phyloP scores from a whole-genome alignment of 2,113 vertebrate species.

The Pseudorectes ferrugineus region DNA sequence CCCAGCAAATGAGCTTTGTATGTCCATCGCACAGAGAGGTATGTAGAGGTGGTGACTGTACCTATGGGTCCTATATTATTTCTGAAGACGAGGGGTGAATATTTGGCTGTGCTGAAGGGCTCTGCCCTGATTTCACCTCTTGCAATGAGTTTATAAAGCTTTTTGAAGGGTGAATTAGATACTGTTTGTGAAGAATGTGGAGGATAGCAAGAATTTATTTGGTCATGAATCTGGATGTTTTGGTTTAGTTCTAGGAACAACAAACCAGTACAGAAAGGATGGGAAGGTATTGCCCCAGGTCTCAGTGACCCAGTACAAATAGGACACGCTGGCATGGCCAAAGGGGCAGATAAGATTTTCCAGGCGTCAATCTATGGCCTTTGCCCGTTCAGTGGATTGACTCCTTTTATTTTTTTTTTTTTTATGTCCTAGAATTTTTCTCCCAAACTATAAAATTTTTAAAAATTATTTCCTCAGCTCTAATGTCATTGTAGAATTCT shows the following conservation, averaged over 20 bases:
- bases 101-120: background rate
- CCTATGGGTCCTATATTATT: background rate
- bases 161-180: background rate
- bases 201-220: background rate
- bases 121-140: background rate
- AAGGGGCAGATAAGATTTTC: background rate
- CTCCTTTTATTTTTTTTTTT: background rate
- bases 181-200: background rate
- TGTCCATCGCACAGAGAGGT: background rate
- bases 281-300: background rate
- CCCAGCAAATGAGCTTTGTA: background rate
- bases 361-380: background rate
- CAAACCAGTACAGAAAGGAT: background rate
- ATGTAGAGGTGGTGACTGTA: background rate
- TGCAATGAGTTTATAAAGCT: background rate
- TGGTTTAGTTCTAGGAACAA: background rate
- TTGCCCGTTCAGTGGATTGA: background rate
- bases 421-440: background rate
- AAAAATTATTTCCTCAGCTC: background rate
- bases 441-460: background rate
- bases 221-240: background rate
- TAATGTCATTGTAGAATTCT: background rate
- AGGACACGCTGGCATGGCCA: background rate
- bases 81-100: background rate
- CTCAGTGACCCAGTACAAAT: background rate